These are phyloP conservation scores for Catamblyrhynchus diadema DNA, from an alignment of 2,797 vertebrate genomes.

Conservation along the genomic window DNA sequence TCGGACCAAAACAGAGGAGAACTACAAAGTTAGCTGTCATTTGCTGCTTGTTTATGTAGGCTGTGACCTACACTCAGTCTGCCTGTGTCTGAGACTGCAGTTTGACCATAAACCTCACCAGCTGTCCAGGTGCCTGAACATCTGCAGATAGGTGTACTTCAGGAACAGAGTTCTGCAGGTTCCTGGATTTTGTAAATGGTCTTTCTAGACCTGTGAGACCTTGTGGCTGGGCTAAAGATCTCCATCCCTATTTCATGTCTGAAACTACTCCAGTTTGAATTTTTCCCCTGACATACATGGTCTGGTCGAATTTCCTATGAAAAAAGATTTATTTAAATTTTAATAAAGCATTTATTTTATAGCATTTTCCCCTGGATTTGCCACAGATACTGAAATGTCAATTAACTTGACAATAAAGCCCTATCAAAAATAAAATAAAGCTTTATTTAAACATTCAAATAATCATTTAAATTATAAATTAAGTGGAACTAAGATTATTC, in stretches of 20 bases:
- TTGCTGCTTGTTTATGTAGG: not conserved
- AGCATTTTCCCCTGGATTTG: conserved; percentile 3
- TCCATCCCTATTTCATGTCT: not conserved
- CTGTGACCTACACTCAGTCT: not conserved
- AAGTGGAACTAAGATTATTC: conserved; percentile 29
- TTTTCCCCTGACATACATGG: not conserved
- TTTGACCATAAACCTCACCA: not conserved
- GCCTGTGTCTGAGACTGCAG: not conserved
- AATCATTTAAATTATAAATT: conserved; percentile 59
- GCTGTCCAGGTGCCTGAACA: not conserved
- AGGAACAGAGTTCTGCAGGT: not conserved
- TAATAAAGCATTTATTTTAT: conserved; percentile 49
- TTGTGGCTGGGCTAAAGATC: not conserved
- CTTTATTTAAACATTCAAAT: conserved; percentile 54
- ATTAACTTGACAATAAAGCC: conserved; percentile 43
- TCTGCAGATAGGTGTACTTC: not conserved
- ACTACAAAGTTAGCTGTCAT: not conserved
- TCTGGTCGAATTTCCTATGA: not conserved
- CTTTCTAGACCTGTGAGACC: not conserved
- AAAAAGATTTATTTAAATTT: conserved; percentile 10
- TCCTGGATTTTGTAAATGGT: not conserved
- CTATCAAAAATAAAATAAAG: conserved; percentile 46
- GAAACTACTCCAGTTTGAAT: not conserved
- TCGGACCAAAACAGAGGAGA: not conserved
- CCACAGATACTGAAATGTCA: conserved; percentile 23